phyloP scores from a whole-genome alignment of 1,140 invertebrate genomes.

The Rhynchophorus ferrugineus region DNA sequence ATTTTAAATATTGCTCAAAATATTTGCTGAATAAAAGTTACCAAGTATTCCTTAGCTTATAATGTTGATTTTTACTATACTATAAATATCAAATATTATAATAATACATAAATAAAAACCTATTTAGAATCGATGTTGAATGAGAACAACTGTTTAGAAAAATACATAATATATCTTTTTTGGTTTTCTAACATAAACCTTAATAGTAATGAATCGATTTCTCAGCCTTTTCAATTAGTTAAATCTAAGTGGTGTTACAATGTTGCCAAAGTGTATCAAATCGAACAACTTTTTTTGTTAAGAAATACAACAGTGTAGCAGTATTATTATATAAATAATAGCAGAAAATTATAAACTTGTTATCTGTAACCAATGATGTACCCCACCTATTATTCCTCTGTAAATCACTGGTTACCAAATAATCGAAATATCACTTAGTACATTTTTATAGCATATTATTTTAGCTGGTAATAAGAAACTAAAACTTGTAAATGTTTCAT shows the following conservation, averaged over 20 bases:
- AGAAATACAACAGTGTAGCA: not conserved
- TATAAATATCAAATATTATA: conserved; percentile 1
- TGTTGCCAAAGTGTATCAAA: conserved; percentile 11
- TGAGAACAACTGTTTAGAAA: conserved; percentile 5
- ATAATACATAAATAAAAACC: not conserved
- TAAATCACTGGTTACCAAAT: conserved; percentile 1
- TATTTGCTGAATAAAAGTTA: conserved; percentile 2
- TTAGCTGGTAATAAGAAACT: not conserved
- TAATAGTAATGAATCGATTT: not conserved
- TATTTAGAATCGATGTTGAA: conserved; percentile 6
- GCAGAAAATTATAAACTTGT: not conserved
- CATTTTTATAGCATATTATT: not conserved
- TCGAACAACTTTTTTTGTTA: not conserved
- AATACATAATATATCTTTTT: conserved; percentile 5
- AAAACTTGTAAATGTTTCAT: conserved; percentile 9
- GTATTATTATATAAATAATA: not conserved
- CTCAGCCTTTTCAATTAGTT: not conserved
- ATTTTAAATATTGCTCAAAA: conserved; percentile 9
- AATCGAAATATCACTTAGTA: not conserved
- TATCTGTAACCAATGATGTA: not conserved
- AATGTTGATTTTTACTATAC: conserved; percentile 7
- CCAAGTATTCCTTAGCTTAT: conserved; percentile 4
- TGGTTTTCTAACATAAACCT: not conserved
- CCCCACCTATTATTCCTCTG: not conserved
- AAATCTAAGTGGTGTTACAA: conserved; percentile 3